Percentiles rank a stretch among this genome's conserved stretches.
Conservation (phyloP, 2,888 invertebrate species). For the Stenodema calcarata region DNA sequence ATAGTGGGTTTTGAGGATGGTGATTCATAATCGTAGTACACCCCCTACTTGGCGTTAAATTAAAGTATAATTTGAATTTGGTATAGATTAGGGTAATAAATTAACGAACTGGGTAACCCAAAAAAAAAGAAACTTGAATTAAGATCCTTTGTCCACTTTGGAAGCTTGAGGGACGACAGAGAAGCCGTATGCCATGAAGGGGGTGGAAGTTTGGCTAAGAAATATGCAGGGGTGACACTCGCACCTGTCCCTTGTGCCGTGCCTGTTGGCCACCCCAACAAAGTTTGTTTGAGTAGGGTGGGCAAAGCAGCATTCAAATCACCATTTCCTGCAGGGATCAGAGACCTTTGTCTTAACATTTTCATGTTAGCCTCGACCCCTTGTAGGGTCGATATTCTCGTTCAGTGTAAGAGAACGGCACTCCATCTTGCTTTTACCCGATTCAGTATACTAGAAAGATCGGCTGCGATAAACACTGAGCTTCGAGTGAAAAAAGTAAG, state of each 20-base stretch:
- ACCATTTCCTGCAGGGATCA: conserved; percentile 38
- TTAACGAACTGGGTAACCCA: too few species aligned
- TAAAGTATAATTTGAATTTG: too few species aligned
- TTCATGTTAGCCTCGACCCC: neutral
- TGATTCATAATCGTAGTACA: too few species aligned
- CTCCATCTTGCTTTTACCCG: too few species aligned
- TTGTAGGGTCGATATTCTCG: neutral
- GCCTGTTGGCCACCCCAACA: neutral
- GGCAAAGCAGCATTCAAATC: conserved; percentile 34
- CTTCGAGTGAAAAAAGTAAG: too few species aligned
- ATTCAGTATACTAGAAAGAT: too few species aligned
- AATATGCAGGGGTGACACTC: conserved; percentile 25
- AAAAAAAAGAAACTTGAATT: too few species aligned
- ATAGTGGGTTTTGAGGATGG: too few species aligned
- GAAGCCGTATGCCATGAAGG: neutral
- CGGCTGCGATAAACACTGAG: too few species aligned
- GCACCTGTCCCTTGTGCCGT: conserved; percentile 18
- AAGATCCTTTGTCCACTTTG: neutral
- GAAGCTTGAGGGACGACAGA: neutral
- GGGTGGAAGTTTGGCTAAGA: neutral
- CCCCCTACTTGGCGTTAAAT: too few species aligned
- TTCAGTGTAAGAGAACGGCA: too few species aligned
- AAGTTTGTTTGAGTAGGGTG: conserved; percentile 20
- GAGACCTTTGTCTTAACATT: neutral
- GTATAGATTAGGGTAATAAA: too few species aligned